Conservation (phyloP, 2,888 invertebrate genomes). For the Achlya flavicornis region DNA sequence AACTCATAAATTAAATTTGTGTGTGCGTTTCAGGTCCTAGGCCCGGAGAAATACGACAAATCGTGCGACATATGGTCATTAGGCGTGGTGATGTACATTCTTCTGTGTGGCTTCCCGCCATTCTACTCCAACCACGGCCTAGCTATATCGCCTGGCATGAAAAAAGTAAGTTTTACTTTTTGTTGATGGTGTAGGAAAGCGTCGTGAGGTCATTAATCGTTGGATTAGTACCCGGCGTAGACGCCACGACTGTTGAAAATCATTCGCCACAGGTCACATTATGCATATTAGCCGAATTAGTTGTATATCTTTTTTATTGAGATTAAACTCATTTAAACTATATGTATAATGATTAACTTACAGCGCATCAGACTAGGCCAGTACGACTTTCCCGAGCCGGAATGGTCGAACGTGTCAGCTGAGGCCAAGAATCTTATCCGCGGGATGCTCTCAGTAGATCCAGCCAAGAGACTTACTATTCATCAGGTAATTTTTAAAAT, state of each 20-base stretch:
- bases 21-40: constrained; percentile 88
- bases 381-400: constrained; percentile 98
- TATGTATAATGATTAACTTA: constrained; percentile 19
- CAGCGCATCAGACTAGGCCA: constrained; percentile 95
- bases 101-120: constrained; percentile 99
- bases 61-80: constrained; percentile 99
- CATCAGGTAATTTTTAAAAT: constrained; percentile 86
- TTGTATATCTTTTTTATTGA: too few species aligned
- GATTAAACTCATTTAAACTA: too few species aligned
- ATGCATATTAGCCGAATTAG: too few species aligned
- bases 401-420: constrained; percentile 96
- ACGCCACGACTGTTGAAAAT: too few species aligned
- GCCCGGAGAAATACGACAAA: constrained; percentile 98
- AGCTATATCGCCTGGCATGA: constrained; percentile 99
- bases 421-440: constrained; percentile 98
- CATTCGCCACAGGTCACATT: constrained; percentile 4
- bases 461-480: constrained; percentile 94
- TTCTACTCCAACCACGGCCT: constrained; percentile 99
- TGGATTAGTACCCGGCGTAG: too few species aligned
- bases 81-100: constrained; percentile 99
- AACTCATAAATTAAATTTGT: too few species aligned
- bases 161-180: constrained; percentile 83
- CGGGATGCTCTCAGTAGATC: constrained; percentile 97
- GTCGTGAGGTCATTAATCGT: too few species aligned
- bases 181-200: too few species aligned